Conservation (phyloP, 2,797 vertebrate genomes). For the Carduelis carduelis region DNA sequence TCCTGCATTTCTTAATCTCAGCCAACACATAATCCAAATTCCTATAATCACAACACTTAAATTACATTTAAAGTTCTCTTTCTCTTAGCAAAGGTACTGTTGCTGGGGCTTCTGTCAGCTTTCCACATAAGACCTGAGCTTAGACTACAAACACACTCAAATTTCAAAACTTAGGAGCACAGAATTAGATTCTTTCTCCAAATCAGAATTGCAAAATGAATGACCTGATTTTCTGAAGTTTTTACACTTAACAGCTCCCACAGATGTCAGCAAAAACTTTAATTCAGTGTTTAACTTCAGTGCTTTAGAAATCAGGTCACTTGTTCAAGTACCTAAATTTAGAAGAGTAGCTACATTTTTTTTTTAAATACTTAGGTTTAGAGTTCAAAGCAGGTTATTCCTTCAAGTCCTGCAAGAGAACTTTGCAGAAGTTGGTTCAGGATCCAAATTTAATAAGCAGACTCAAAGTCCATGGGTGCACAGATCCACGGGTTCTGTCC, state of each 20-base stretch:
- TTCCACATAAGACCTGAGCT: neutral
- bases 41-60: neutral
- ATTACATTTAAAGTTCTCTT: neutral
- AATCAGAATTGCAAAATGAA: neutral
- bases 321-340: constrained; percentile 3
- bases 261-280: constrained; percentile 10
- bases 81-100: neutral
- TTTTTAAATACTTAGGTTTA: neutral
- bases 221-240: constrained; percentile 35
- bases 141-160: neutral
- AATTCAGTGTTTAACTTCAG: neutral
- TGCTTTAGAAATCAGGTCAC: constrained; percentile 24
- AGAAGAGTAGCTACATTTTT: neutral
- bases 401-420: neutral
- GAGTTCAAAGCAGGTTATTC: neutral
- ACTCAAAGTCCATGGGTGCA: fast-evolving
- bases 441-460: neutral
- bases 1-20: neutral
- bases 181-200: neutral
- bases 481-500: neutral
- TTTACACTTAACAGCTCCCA: neutral
- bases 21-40: neutral
- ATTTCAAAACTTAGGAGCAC: neutral
- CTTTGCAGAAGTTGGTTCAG: neutral
- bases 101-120: neutral